These are phyloP conservation scores for Lasioglossum marginatum DNA, from an alignment of 2,888 invertebrate species.

Conservation along the genomic window DNA sequence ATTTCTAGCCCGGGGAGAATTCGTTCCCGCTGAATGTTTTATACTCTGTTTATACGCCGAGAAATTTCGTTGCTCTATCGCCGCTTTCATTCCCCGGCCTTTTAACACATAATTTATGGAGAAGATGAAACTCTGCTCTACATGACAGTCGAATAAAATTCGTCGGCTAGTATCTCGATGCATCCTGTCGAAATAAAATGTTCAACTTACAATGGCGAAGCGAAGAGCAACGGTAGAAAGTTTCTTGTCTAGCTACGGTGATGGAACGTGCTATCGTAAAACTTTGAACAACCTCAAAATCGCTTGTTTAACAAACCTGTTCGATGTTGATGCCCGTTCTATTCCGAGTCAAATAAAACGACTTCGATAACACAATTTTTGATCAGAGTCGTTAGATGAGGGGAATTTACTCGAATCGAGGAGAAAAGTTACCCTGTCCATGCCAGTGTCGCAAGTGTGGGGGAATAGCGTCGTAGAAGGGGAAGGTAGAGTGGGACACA, in stretches of 20 bases:
- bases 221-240: neutral
- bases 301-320: too few relatives aligned
- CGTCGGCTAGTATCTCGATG: neutral
- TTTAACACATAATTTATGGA: constrained; percentile 4
- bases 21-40: constrained; percentile 23
- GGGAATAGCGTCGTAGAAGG: too few relatives aligned
- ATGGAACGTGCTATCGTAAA: neutral
- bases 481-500: too few relatives aligned
- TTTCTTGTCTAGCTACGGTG: neutral
- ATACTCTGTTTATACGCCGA: neutral
- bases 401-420: too few relatives aligned
- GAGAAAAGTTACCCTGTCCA: too few relatives aligned
- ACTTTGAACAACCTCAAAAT: neutral
- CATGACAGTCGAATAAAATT: neutral
- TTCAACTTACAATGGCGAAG: neutral
- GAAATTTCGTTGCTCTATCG: constrained; percentile 1
- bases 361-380: too few relatives aligned
- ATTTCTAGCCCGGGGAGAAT: constrained; percentile 19
- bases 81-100: too few relatives aligned
- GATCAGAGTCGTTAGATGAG: too few relatives aligned
- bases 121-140: constrained; percentile 1
- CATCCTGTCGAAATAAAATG: neutral
- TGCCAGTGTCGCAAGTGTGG: too few relatives aligned
- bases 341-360: too few relatives aligned
- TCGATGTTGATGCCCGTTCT: too few relatives aligned